These are phyloP conservation scores for Hybos culiciformis DNA, from an alignment of 2,888 invertebrate genomes.

Conservation along the genomic window DNA sequence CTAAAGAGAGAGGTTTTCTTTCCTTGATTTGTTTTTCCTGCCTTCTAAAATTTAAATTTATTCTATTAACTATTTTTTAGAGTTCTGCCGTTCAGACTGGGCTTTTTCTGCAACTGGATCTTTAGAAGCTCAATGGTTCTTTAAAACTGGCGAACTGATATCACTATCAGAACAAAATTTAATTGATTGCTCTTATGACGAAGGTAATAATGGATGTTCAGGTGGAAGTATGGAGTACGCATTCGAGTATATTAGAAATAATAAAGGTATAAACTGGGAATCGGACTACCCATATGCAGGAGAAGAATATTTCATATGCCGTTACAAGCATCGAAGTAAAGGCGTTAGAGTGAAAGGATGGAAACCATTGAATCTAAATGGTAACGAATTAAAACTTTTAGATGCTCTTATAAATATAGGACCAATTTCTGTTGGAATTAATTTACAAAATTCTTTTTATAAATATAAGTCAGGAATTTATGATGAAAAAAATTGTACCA, in stretches of 20 bases:
- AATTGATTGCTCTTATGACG: too few species aligned
- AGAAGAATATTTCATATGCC: too few species aligned
- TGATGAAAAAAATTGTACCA: neutral
- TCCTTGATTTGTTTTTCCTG: too few species aligned
- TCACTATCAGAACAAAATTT: conserved; percentile 2
- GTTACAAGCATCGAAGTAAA: neutral
- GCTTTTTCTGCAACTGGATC: neutral
- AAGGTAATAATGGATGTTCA: neutral
- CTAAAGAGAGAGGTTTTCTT: too few species aligned
- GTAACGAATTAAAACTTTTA: too few species aligned
- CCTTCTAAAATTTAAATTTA: neutral
- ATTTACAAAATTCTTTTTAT: too few species aligned
- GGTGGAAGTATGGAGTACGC: neutral
- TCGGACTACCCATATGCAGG: too few species aligned
- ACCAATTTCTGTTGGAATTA: too few species aligned
- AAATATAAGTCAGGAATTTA: neutral
- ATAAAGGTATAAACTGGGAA: neutral
- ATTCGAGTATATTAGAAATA: neutral
- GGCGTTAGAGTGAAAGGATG: neutral
- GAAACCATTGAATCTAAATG: too few species aligned
- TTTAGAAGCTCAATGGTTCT: neutral
- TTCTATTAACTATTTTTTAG: neutral
- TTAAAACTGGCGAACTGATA: neutral
- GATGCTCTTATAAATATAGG: too few species aligned
- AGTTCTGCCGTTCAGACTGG: neutral